A percentile compares a stretch with the other conserved stretches of the same genome.
Conservation (phyloP, 2,113 vertebrate genomes). For the Otolemur garnettii region DNA sequence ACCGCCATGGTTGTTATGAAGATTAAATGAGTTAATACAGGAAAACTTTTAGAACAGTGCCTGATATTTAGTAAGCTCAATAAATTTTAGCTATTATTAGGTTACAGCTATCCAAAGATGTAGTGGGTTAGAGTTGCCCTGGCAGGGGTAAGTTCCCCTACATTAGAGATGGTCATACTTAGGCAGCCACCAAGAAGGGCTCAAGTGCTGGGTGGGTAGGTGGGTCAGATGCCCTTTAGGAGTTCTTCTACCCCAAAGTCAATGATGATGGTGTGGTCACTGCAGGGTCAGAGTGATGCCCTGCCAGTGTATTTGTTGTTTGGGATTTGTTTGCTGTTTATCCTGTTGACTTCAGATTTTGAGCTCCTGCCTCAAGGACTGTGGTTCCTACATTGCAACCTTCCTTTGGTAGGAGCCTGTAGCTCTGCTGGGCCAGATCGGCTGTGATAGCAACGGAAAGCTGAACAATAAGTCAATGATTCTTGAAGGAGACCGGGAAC, state of each 20-base stretch:
- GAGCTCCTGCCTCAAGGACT: not conserved
- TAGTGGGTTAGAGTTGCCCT: not conserved
- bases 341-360: not conserved
- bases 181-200: not conserved
- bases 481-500: constrained; percentile 91
- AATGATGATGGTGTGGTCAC: not conserved
- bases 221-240: not conserved
- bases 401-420: constrained; percentile 88
- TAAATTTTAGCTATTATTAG: not conserved
- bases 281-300: not conserved
- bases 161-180: not conserved
- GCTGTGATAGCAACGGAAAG: constrained; percentile 94
- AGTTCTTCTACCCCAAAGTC: not conserved
- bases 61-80: not conserved
- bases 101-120: not conserved
- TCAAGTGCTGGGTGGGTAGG: not conserved
- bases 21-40: not conserved
- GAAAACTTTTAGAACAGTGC: not conserved
- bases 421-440: constrained; percentile 91
- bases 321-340: not conserved
- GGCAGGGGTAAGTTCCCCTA: not conserved
- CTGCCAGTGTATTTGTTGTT: too few relatives aligned
- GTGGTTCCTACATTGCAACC: accelerated
- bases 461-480: constrained; percentile 93
- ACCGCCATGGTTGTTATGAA: not conserved